Evolutionary conservation across 2,888 invertebrate genomes (phyloP).

Genomic region (Resseliella maxima): DNA sequence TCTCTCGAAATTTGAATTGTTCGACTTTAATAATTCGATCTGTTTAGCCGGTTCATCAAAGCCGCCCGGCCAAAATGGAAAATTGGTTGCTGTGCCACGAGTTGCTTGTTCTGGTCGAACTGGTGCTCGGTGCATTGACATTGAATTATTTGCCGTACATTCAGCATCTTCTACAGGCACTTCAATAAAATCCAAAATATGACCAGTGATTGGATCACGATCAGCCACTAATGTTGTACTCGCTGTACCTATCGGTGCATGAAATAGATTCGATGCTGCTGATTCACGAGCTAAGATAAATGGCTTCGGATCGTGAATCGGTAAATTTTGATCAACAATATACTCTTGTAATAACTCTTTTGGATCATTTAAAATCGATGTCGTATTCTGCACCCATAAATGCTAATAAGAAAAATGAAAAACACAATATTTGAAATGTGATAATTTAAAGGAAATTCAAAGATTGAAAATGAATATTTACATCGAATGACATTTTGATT

Average conservation of each 20-base stretch:
- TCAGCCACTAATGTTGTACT: conserved; percentile 65
- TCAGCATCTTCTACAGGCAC: conserved; percentile 72
- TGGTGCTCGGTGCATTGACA: conserved; percentile 84
- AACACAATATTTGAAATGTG: background rate
- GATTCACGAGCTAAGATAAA: conserved; percentile 63
- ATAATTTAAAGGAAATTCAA: background rate
- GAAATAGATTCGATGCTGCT: conserved; percentile 57
- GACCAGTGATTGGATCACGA: conserved; percentile 80
- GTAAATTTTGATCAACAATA: conserved; percentile 64
- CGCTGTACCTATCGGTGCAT: conserved; percentile 59
- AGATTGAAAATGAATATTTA: background rate
- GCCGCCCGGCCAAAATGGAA: conserved; percentile 90
- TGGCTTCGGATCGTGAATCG: conserved; percentile 65
- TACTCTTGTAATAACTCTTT: conserved; percentile 62
- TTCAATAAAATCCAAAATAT: conserved; percentile 78
- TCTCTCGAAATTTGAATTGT: conserved; percentile 67
- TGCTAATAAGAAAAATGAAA: conserved; percentile 25
- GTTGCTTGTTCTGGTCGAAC: conserved; percentile 77
- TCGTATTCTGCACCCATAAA: conserved; percentile 56
- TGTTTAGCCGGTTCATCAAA: conserved; percentile 72
- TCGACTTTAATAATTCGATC: conserved; percentile 66
- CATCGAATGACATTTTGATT: conserved; percentile 43
- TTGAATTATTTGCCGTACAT: conserved; percentile 77
- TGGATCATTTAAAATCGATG: conserved; percentile 57
- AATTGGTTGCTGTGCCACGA: conserved; percentile 81